phyloP scores from a whole-genome alignment of 2,888 invertebrate species.

The Philereme vetulata region DNA sequence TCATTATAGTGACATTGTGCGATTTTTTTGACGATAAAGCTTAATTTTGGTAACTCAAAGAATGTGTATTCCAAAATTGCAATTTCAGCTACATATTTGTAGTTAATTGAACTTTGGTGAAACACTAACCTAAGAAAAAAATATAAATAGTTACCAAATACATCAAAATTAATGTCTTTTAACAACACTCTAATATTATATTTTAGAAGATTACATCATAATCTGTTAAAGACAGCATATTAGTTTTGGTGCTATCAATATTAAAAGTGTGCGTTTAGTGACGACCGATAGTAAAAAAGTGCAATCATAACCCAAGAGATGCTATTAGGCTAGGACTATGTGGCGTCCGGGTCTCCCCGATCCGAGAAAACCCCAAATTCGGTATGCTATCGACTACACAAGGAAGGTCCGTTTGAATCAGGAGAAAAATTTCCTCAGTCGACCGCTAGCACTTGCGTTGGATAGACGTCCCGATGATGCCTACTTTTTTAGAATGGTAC shows the following conservation, averaged over 20 bases:
- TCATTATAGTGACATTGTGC: constrained; percentile 48
- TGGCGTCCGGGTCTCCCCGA: too few species aligned
- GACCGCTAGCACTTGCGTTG: too few species aligned
- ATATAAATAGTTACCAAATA: constrained; percentile 73
- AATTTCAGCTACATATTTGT: constrained; percentile 32
- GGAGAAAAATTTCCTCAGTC: too few species aligned
- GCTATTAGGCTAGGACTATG: too few species aligned
- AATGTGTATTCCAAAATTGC: constrained; percentile 39
- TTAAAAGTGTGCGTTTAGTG: constrained; percentile 13
- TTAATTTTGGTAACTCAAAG: constrained; percentile 63
- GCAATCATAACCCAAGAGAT: constrained; percentile 6
- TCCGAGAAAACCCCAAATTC: too few species aligned
- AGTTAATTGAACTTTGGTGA: constrained; percentile 68
- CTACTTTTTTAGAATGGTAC: too few species aligned
- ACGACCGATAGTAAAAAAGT: constrained; percentile 8
- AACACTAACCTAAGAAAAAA: constrained; percentile 63
- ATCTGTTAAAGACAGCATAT: constrained; percentile 1
- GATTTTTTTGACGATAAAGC: constrained; percentile 58
- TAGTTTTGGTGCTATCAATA: constrained; percentile 13
- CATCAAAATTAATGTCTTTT: constrained; percentile 74
- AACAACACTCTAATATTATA: constrained; percentile 29
- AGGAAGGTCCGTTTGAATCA: too few species aligned
- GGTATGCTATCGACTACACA: too few species aligned
- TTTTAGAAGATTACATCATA: background rate
- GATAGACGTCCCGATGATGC: too few species aligned